Base-by-base conservation (phyloP, 2,113 vertebrate genomes). In the Passer domesticus region DNA sequence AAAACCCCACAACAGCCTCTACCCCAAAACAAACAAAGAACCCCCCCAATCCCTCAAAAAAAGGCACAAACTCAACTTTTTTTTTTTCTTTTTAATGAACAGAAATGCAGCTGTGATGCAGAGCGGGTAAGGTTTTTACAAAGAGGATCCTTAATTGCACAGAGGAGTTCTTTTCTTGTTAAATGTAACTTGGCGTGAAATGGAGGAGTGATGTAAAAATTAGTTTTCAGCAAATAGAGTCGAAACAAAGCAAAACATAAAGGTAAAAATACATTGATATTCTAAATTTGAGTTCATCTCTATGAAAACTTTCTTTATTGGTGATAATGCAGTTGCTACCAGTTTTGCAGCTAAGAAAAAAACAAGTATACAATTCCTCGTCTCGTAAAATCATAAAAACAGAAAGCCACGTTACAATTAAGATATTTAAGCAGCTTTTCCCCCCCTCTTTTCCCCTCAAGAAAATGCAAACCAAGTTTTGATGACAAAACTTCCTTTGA, bases 391-490 rank as follows among this genome's bases (percentile, higher is more conserved):
- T 13, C 25, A 67, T 14, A 21, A 15, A 27, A 66, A 4, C 20
- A 83, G 4, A 86, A 79, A 21, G 6, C 2, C 2, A 2, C 1
- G 2, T 31, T 28, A 11, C 2, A 27, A 17, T 14, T 37, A 43
- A 25, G 13, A 20, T n/a, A 23, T 23, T 23, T 31, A 2, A 47
- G n/a, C 52, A 46, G n/a, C 2, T 9, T 23, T 9, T 49, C 17
- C 1, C 5, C 2, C 15, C 9, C 5, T 43, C 21, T 23, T n/a
- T 7, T 13, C 2, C 6, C 5, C 8, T 31, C 35, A 55, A 46
- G 15, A 74, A 68, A 55, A 68, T 50, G 5, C 1, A 53, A 35
- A 53, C 23, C 5, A 55, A 15, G 6, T 60, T 74, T 56, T 47
- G 6, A 23, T 41, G 3, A 50, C 63, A 31, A 23, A 62, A 44